Evolutionary conservation across 2,888 invertebrate genomes (phyloP).

Genomic region (Hesperia comma): DNA sequence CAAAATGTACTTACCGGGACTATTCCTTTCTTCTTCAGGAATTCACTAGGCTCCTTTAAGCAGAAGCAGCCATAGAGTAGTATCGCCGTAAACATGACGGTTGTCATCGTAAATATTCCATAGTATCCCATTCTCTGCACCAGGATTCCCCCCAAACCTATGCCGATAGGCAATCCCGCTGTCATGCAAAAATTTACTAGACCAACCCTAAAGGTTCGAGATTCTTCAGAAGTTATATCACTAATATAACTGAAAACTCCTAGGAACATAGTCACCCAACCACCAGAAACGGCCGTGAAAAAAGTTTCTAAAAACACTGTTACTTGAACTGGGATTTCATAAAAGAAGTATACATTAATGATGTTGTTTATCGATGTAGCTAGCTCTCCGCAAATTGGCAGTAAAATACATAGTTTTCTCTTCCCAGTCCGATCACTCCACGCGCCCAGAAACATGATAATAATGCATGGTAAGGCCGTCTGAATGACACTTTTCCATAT

Average conservation of each 20-base stretch:
- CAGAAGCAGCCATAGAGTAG: conserved; percentile 88
- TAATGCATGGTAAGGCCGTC: conserved; percentile 81
- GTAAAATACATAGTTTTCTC: conserved; percentile 82
- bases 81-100: conserved; percentile 80
- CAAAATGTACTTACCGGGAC: conserved; percentile 62
- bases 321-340: conserved; percentile 81
- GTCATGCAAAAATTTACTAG: conserved; percentile 85
- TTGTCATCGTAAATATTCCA: conserved; percentile 71
- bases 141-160: conserved; percentile 80
- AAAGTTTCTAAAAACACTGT: conserved; percentile 81
- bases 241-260: conserved; percentile 86
- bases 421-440: conserved; percentile 85
- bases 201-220: conserved; percentile 85
- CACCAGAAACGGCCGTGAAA: conserved; percentile 79
- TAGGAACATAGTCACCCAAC: conserved; percentile 84
- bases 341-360: conserved; percentile 83
- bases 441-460: conserved; percentile 85
- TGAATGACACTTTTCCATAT: conserved; percentile 83
- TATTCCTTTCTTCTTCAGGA: conserved; percentile 62
- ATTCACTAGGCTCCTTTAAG: conserved; percentile 86
- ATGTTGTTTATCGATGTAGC: conserved; percentile 77
- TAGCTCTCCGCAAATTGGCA: conserved; percentile 83
- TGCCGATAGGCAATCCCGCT: conserved; percentile 82
- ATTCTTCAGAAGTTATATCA: conserved; percentile 83
- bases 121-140: conserved; percentile 73